Evolutionary conservation across 2,797 vertebrate species (phyloP), one percentile per base, ranked within the genome.

Genomic region (Enteromius argenteus): DNA sequence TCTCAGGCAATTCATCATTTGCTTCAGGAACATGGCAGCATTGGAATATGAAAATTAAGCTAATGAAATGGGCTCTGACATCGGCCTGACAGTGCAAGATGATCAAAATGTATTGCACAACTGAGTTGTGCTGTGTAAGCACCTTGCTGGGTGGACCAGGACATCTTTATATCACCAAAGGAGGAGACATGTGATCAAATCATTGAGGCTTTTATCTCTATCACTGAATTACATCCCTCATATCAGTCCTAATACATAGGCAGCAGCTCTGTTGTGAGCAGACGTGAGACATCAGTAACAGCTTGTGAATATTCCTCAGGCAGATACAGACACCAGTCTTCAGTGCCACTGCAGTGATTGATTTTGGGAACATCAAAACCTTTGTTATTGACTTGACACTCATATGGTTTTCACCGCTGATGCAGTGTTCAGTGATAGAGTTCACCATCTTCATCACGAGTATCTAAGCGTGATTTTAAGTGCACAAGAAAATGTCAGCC

Each of bases 31-130:
- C 85, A 89, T 89, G 90, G 89, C 85, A 49, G 90, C 89, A 88
- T 87, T 89, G 92, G 90, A 92, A 93, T 93, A 89, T 92, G 91
- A 93, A 93, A 91, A 93, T 94, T 92, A 93, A 93, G 90, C 89
- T 92, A 94, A 94, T 93, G 80, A 32, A 0, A 30, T 68, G 85
- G 86, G 86, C 86, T 89, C 88, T 88, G 89, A 89, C 81, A 73
- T 87, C 42, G 77, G 81, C 64, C 87, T 89, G 92, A 93, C 93
- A 90, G 82, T 84, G 90, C 92, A 84, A 85, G 89, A 92, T 92
- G 93, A 90, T 88, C 89, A 89, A 91, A 68, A 75, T 60, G 77
- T 76, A 71, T 56, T 76, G 73, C 72, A 39, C 37, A 91, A 91
- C 88, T 88, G 66, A 74, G 81, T 46, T 78, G 86, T 90, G 91